phyloP scores from a whole-genome alignment of 2,888 invertebrate species.

The Sylvicola fuscatus region DNA sequence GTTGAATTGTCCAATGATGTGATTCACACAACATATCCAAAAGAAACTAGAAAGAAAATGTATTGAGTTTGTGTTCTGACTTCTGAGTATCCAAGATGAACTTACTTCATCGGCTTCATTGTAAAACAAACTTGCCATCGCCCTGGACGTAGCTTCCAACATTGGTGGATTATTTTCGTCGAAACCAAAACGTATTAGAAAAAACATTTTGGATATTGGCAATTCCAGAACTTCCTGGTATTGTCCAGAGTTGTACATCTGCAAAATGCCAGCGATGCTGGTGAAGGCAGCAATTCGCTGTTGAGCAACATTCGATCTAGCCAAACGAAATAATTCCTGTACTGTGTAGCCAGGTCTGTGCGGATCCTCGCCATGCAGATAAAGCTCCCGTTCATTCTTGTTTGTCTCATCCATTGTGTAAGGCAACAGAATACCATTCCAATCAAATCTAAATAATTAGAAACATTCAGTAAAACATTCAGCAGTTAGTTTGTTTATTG shows the following conservation, averaged over 20 bases:
- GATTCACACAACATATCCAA: conserved; percentile 47
- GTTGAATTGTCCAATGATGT: conserved; percentile 40
- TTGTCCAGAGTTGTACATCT: conserved; percentile 48
- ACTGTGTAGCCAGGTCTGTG: conserved; percentile 79
- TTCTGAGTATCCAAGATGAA: not conserved
- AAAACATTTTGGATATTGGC: conserved; percentile 54
- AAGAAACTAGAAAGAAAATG: conserved; percentile 23
- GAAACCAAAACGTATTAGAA: conserved; percentile 63
- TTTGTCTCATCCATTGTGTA: conserved; percentile 38
- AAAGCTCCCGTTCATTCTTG: conserved; percentile 40
- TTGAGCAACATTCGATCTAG: conserved; percentile 53
- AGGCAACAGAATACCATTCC: conserved; percentile 56
- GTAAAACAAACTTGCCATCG: conserved; percentile 51
- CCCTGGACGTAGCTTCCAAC: conserved; percentile 53
- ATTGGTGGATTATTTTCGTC: conserved; percentile 62
- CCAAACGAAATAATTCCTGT: conserved; percentile 67
- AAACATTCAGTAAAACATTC: not conserved
- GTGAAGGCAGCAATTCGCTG: conserved; percentile 66
- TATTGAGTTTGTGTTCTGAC: not conserved
- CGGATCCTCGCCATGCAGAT: conserved; percentile 87
- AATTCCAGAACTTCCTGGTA: conserved; percentile 56
- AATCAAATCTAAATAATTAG: conserved; percentile 40
- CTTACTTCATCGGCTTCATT: conserved; percentile 55
- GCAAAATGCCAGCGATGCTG: conserved; percentile 57
- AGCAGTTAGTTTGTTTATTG: not conserved